A percentile compares a stretch with the other conserved stretches of the same genome.
Conservation (phyloP, 1,140 invertebrate species). For the Drosophila orosa region DNA sequence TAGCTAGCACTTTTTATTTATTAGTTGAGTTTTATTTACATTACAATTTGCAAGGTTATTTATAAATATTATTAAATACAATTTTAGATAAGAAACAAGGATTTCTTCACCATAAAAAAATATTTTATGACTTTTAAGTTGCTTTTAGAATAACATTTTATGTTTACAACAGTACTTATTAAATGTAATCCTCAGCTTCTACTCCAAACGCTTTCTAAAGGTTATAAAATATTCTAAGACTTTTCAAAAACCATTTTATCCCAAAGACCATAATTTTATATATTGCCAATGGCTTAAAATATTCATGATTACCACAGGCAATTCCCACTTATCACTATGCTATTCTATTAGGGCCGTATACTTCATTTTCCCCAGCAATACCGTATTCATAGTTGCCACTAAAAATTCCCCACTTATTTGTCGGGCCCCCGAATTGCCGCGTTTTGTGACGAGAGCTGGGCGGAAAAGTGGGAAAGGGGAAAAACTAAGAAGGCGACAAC, state of each 20-base stretch:
- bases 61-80: background rate
- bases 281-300: background rate
- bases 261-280: background rate
- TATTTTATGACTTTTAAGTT: background rate
- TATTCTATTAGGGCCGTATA: background rate
- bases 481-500: conserved; percentile 3
- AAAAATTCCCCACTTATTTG: conserved; percentile 27
- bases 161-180: no score
- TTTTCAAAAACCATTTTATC: background rate
- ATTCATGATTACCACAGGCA: conserved; percentile 3
- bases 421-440: background rate
- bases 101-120: background rate
- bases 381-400: conserved; percentile 34
- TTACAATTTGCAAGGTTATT: background rate
- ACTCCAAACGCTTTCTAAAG: background rate
- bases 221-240: no score
- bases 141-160: background rate
- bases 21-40: background rate
- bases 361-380: background rate
- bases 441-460: background rate
- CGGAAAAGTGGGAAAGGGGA: conserved; percentile 26
- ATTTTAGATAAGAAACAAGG: background rate
- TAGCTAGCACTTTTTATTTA: background rate
- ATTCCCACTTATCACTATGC: conserved; percentile 9
- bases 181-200: no score